Evolutionary conservation across 1,140 invertebrate species (phyloP).

Genomic region (Zaprionus davidi): DNA sequence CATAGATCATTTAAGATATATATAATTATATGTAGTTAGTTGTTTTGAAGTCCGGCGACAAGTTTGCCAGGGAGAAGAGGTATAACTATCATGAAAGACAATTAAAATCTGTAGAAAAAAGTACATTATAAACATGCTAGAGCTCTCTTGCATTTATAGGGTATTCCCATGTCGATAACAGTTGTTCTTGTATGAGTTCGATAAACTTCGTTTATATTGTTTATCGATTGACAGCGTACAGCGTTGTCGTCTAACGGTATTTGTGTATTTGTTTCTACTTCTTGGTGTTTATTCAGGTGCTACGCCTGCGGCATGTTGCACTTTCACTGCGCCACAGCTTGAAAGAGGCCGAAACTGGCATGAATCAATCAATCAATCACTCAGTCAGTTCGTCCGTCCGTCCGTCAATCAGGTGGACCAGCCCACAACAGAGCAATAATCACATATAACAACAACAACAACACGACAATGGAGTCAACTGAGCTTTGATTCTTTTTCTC

Average conservation of each 20-base stretch:
- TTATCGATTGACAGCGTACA: not conserved
- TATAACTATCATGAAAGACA: not conserved
- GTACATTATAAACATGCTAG: not conserved
- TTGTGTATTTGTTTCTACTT: not conserved
- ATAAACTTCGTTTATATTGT: not conserved
- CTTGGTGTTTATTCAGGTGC: not conserved
- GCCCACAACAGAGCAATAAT: slow-evolving; percentile 54
- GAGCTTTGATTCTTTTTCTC: slow-evolving; percentile 31
- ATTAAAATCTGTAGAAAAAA: not conserved
- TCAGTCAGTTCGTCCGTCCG: slow-evolving; percentile 18
- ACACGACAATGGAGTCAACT: not conserved
- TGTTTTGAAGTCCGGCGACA: too few relatives aligned
- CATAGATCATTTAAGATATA: too few relatives aligned
- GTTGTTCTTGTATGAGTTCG: not conserved
- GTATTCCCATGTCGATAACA: not conserved
- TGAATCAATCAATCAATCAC: slow-evolving; percentile 26
- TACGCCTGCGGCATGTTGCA: slow-evolving; percentile 9
- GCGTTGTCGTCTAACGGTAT: not conserved
- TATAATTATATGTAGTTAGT: too few relatives aligned
- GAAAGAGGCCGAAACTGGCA: slow-evolving; percentile 27
- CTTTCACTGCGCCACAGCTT: slow-evolving; percentile 38
- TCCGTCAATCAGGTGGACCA: slow-evolving; percentile 45
- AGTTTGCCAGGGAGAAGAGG: not conserved
- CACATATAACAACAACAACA: slow-evolving; percentile 37
- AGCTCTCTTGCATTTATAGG: not conserved